Base-by-base conservation (phyloP, 2,888 invertebrate species). In the Lasioglossum morio region DNA sequence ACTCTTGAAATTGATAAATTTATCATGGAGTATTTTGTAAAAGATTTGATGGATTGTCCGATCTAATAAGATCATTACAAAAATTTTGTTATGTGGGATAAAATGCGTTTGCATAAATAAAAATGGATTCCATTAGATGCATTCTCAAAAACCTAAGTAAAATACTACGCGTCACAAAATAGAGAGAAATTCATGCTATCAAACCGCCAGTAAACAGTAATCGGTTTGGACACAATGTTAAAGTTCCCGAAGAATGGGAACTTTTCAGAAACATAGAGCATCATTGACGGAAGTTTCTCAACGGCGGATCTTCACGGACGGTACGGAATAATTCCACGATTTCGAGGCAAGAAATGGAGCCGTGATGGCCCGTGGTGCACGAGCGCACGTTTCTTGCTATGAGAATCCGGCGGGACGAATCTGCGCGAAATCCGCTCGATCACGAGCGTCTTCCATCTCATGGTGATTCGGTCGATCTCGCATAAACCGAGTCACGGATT, bases 361-460 rank as follows among this genome's bases (percentile, higher is more conserved):
- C 78, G 78, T 86, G 86, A 86, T 73, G 81, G 37, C 75, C 70
- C 19, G 70, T 80, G 88, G 81, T 81, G 85, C 85, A 81, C 85
- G 74, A 78, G 23, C 37, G 53, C 90, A 81, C 85, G 82, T 89
- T 90, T 80, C 81, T 85, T 40, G 75, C 76, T 53, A 77, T 70
- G 88, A 79, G 90, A 90, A 88, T 78, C 81, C 43, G 79, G 66
- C 75, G 60, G 76, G 85, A 81, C 86, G 84, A 87, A 90, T 90
- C 87, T 79, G 81, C 86, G 89, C 84, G 91, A 91, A 90, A 91
- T 90, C 91, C 82, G 76, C 78, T 82, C 91, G 90, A 90, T 90
- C 90, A 91, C 90, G 90, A 90, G 85, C 83, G 43, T 60, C 72
- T 57, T 76, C 34, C 70, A 34, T 72, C 82, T 81, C 86, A 75